Percentiles rank a stretch among this genome's conserved stretches.
These are phyloP conservation scores for Megaceryle torquata DNA, from an alignment of 2,113 vertebrate species.

Conservation along the genomic window DNA sequence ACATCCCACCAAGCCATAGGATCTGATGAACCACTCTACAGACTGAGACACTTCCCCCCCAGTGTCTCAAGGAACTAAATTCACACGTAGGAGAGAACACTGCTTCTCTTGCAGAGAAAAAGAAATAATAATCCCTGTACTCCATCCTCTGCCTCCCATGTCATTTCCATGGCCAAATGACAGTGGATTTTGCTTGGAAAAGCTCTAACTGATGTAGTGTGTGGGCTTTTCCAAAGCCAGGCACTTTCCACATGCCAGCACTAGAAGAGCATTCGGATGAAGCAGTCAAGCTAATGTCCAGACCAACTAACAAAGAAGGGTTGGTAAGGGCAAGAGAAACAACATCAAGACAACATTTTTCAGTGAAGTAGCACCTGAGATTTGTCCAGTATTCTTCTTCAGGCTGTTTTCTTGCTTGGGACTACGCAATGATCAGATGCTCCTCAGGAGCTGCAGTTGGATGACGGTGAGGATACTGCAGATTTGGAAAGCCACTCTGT, in stretches of 20 bases:
- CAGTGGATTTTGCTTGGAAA: not conserved
- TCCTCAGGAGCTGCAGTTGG: not conserved
- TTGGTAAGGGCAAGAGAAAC: not conserved
- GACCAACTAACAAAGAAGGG: not conserved
- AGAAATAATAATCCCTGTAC: not conserved
- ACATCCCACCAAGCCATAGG: not conserved
- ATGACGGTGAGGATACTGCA: not conserved
- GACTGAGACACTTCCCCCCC: not conserved
- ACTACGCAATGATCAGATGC: fast-evolving
- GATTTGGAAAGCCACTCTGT: not conserved
- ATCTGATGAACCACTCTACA: not conserved
- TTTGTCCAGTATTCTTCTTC: not conserved
- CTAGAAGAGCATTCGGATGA: not conserved
- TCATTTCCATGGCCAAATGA: not conserved
- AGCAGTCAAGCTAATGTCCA: not conserved
- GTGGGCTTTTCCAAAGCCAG: not conserved
- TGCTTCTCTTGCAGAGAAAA: not conserved
- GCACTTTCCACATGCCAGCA: not conserved
- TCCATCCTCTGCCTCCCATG: not conserved
- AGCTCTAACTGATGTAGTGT: not conserved
- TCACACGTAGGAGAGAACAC: not conserved
- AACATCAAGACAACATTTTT: not conserved
- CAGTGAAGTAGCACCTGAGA: not conserved
- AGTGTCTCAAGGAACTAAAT: not conserved
- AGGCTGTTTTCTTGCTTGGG: not conserved